phyloP scores from a whole-genome alignment of 2,113 vertebrate genomes.

The Pelobates fuscus region DNA sequence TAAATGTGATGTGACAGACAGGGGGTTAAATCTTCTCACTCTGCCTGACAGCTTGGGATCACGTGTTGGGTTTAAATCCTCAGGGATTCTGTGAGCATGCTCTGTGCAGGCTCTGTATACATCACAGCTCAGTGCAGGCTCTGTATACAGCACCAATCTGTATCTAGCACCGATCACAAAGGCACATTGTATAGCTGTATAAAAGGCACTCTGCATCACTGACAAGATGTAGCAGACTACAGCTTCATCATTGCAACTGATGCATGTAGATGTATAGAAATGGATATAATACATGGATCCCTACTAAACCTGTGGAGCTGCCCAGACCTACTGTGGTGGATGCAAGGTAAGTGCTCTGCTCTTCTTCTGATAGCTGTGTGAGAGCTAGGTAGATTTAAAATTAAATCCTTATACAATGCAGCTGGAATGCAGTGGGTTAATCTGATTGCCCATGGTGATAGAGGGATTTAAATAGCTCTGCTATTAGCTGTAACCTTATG shows the following conservation, averaged over 20 bases:
- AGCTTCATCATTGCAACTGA: background rate
- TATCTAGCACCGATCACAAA: slow-evolving; percentile 1
- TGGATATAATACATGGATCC: slow-evolving; percentile 27
- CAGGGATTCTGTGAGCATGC: slow-evolving; percentile 42
- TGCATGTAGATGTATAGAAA: background rate
- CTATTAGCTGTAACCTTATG: too few species aligned
- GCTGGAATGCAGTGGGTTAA: too few species aligned
- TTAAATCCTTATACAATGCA: too few species aligned
- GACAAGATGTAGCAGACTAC: background rate
- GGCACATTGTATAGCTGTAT: background rate
- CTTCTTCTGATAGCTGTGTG: background rate
- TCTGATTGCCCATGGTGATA: too few species aligned
- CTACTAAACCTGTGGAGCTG: background rate
- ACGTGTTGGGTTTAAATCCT: slow-evolving; percentile 36
- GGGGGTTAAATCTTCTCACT: slow-evolving; percentile 41
- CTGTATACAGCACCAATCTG: slow-evolving; percentile 34
- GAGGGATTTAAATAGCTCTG: too few species aligned
- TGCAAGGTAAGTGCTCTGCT: slow-evolving; percentile 21
- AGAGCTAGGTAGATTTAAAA: background rate
- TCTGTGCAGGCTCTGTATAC: slow-evolving; percentile 23
- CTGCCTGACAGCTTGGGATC: slow-evolving; percentile 29
- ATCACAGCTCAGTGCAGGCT: slow-evolving; percentile 31
- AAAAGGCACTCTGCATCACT: background rate
- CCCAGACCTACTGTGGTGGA: background rate
- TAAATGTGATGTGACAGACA: background rate